Evolutionary conservation across 2,113 vertebrate genomes (phyloP), one percentile per base, ranked within the genome.

Genomic region (Leptocoma aspasia): DNA sequence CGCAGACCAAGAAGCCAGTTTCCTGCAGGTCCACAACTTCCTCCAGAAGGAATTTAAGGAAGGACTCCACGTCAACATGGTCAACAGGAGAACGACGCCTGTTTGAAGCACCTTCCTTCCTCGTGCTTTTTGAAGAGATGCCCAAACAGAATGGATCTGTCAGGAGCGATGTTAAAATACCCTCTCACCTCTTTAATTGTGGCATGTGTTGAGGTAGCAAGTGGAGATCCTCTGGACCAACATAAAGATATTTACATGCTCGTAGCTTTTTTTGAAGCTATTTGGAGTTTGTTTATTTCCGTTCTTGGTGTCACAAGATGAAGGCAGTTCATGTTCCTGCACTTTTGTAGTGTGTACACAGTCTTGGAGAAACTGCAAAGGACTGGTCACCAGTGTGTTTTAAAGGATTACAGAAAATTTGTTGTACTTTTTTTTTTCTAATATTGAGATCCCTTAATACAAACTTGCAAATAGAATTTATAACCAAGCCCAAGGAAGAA

Each of bases 11-110:
- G 99, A 99, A 13, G 97, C 98, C 8, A 98, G 99, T 79, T 99
- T 99, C 90, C 98, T 99, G 86, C 99, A 99, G 97, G 98, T 99
- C 76, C 99, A 99, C 92, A 99, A 99, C 98, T 99, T 99, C 98
- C 99, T 99, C 89, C 98, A 99, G 95, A 99, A 98, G 80, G 99
- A 99, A 80, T 97, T 99, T 82, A 99, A 99, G 94, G 99, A 99
- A 64, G 98, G 98, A 47, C 96, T 98, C 90, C 97, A 97, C 2
- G 94, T 98, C 90, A 98, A 97, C 92, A 97, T 98, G 97, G 98
- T 99, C 85, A 99, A 99, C 97, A 98, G 99, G 96, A 98, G 99
- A 97, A 99, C 99, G 3, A 99, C 99, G 0, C 99, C 99, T 0
- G 99, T 99, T 96, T 99, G 98, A 99, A 94, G 75, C 14, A 61